Conservation (phyloP, 2,888 invertebrate species). For the Ochropacha duplaris region DNA sequence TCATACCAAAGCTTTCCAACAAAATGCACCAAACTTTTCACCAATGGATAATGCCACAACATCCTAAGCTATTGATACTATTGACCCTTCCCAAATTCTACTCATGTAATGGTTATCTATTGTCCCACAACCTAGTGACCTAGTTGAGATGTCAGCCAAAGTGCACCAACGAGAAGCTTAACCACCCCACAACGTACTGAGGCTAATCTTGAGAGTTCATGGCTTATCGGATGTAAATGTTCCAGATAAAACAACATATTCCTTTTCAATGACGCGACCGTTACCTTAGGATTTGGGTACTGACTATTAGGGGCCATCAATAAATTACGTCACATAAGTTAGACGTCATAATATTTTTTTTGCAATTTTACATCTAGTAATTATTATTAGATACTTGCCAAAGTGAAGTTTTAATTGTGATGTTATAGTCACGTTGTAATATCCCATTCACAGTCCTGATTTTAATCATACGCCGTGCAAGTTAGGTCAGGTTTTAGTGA, state of each 20-base stretch:
- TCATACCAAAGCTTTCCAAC: no score
- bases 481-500: no score
- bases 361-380: no score
- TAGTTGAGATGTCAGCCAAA: conserved; percentile 28
- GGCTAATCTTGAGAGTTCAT: neutral
- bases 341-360: no score
- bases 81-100: neutral
- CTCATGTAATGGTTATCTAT: neutral
- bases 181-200: neutral
- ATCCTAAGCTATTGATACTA: neutral
- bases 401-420: no score
- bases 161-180: neutral
- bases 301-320: no score
- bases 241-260: neutral
- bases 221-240: neutral
- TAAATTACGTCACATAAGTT: no score
- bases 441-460: no score
- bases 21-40: neutral
- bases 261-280: neutral
- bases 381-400: no score
- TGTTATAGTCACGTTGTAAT: no score
- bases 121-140: conserved; percentile 37
- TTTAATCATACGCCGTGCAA: no score
- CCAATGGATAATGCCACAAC: neutral
- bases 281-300: neutral